Evolutionary conservation across 2,888 invertebrate genomes (phyloP).

Genomic region (Isoperla grammatica): DNA sequence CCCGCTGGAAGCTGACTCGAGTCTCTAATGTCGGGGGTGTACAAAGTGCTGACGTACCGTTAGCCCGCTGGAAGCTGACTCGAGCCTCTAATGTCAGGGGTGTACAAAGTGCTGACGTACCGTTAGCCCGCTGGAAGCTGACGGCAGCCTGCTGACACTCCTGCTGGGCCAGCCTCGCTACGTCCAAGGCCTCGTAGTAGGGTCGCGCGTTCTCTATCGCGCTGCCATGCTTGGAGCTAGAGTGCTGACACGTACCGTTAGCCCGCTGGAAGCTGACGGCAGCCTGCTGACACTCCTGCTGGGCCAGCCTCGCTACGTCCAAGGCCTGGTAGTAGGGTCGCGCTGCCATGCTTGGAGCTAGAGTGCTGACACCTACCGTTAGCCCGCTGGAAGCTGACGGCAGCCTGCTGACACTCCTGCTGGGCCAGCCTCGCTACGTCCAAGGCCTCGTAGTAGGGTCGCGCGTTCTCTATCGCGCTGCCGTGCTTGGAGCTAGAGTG

Average conservation of each 20-base stretch:
- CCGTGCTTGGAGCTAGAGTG: conserved; percentile 80
- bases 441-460: conserved; percentile 82
- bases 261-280: conserved; percentile 87
- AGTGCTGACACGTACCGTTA: too few relatives aligned
- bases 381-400: conserved; percentile 83
- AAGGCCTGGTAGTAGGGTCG: conserved; percentile 84
- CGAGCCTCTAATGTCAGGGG: too few relatives aligned
- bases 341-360: conserved; percentile 76
- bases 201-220: conserved; percentile 84
- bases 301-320: conserved; percentile 33
- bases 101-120: too few relatives aligned
- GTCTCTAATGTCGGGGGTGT: too few relatives aligned
- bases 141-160: conserved; percentile 89
- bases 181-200: conserved; percentile 70
- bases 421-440: conserved; percentile 38
- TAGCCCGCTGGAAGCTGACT: too few relatives aligned
- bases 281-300: conserved; percentile 79
- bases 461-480: conserved; percentile 77
- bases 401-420: conserved; percentile 81
- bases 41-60: too few relatives aligned
- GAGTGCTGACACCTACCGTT: too few relatives aligned
- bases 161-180: conserved; percentile 40
- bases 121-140: conserved; percentile 84
- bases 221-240: conserved; percentile 74
- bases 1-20: too few relatives aligned